Evolutionary conservation across 2,888 invertebrate genomes (phyloP).

Genomic region (Yponomeuta cagnagella): DNA sequence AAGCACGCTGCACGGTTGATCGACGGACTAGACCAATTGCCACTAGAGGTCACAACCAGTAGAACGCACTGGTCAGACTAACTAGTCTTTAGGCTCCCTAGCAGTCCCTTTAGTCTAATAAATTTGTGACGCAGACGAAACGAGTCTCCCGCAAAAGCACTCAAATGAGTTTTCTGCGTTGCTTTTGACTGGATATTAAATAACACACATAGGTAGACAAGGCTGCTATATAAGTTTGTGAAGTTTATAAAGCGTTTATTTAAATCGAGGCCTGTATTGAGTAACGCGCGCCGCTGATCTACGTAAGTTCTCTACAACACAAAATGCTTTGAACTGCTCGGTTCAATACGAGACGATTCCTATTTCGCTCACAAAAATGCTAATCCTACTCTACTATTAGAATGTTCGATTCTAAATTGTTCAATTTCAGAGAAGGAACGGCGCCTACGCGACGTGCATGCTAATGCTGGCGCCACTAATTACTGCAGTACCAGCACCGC

Average conservation of each 20-base stretch:
- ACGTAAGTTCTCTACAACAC: neutral
- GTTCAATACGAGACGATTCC: neutral
- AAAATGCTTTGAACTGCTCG: neutral
- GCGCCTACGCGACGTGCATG: neutral
- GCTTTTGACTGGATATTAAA: constrained; percentile 9
- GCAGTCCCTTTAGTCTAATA: neutral
- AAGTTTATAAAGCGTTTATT: constrained; percentile 3
- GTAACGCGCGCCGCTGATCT: neutral
- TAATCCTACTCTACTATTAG: neutral
- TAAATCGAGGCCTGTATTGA: neutral
- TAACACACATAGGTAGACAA: neutral
- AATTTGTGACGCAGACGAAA: neutral
- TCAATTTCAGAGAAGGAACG: neutral
- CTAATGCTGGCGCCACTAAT: neutral
- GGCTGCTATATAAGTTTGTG: neutral
- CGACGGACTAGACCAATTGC: too few species aligned
- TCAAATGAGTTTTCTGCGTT: constrained; percentile 9
- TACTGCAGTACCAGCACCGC: neutral
- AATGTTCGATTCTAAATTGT: neutral
- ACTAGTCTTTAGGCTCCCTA: neutral
- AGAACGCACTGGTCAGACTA: too few species aligned
- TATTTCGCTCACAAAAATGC: constrained; percentile 3
- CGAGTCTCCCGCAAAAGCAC: neutral
- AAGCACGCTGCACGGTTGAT: too few species aligned
- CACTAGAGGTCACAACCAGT: too few species aligned